Percentiles rank a stretch among this genome's conserved stretches.
Conservation (phyloP, 2,113 vertebrate species). For the Salvelinus namaycush region DNA sequence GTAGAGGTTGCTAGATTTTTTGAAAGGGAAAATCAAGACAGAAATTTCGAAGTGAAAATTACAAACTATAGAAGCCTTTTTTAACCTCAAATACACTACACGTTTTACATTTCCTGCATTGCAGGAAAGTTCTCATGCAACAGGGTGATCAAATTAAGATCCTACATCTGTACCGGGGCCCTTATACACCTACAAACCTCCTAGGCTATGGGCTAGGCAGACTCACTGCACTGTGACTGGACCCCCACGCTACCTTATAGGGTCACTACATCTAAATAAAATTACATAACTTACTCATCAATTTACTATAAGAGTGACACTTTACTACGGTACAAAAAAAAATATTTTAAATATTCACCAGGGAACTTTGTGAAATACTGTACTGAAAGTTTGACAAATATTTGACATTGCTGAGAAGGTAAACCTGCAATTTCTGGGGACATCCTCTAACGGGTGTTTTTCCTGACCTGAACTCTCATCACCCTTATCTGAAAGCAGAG, state of each 20-base stretch:
- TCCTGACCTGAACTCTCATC: constrained; percentile 15
- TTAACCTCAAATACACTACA: too few species aligned
- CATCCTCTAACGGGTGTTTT: constrained; percentile 12
- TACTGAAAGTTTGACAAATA: background rate
- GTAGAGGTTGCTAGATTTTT: too few species aligned
- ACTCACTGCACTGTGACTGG: background rate
- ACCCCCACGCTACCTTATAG: background rate
- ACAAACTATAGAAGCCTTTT: too few species aligned
- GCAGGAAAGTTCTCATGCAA: too few species aligned
- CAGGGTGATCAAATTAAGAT: too few species aligned
- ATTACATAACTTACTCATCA: background rate
- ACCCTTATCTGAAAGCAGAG: constrained; percentile 40
- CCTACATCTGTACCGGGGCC: too few species aligned
- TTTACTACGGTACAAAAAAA: background rate
- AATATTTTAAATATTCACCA: background rate
- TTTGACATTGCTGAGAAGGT: background rate
- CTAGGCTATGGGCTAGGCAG: background rate
- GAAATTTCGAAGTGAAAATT: too few species aligned
- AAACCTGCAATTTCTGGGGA: background rate
- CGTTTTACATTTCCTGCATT: too few species aligned
- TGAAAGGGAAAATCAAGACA: too few species aligned
- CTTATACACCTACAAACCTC: too few species aligned
- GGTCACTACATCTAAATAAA: background rate
- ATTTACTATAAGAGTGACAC: background rate
- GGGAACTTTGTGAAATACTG: background rate